These are phyloP conservation scores for Scylla paramamosain DNA, from an alignment of 1,140 invertebrate genomes.

Conservation along the genomic window DNA sequence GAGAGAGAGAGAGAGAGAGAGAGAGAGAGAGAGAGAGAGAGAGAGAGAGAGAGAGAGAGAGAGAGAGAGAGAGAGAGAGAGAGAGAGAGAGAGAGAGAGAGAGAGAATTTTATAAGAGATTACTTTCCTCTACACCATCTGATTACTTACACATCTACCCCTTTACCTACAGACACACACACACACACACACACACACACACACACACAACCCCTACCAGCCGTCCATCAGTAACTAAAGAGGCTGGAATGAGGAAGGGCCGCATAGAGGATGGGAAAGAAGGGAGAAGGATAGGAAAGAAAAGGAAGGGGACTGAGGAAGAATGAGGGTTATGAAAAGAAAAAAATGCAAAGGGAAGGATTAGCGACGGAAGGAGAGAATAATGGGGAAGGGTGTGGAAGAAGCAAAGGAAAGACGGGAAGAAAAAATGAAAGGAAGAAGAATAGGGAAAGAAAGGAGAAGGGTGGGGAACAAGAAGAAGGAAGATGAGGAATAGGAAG, in stretches of 20 bases:
- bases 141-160: not conserved
- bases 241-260: not conserved
- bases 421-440: not conserved
- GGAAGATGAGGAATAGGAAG: too few species aligned
- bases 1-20: conserved; percentile 12
- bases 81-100: conserved; percentile 20
- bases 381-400: not conserved
- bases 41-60: conserved; percentile 15
- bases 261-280: not conserved
- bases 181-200: conserved; percentile 55
- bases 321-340: not conserved
- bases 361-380: not conserved
- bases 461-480: not conserved
- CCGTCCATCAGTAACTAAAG: not conserved
- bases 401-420: not conserved
- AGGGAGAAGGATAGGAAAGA: not conserved
- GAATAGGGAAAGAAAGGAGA: not conserved
- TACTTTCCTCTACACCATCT: not conserved
- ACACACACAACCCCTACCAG: not conserved
- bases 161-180: conserved; percentile 1
- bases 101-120: not conserved
- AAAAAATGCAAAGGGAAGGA: not conserved
- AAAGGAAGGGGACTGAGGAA: not conserved
- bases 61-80: conserved; percentile 20
- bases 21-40: not conserved